Base-by-base conservation (phyloP, 2,797 vertebrate genomes). In the Jordanella pulchra region DNA sequence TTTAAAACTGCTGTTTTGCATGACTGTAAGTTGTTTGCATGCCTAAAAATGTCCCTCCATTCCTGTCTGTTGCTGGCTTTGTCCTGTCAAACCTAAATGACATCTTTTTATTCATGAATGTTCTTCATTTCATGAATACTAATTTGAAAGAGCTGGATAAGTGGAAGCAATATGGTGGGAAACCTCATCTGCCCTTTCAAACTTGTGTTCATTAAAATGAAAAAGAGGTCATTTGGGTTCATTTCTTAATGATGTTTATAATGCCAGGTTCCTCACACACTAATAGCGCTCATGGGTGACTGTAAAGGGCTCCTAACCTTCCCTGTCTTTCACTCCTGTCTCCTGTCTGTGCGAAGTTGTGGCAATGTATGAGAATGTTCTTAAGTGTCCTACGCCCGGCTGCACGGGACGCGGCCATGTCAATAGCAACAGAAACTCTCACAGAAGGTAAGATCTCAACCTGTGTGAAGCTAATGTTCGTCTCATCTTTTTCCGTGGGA, bases 361-460 rank as follows among this genome's bases (percentile, higher is more conserved):
- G 95, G 98, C 98, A 95, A 99, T 99, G 97, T 97, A 99, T 96
- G 98, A 99, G 95, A 99, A 99, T 96, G 98, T 99, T 94, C 97
- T 99, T 96, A 99, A 99, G 97, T 99, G 98, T 96, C 98, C 98
- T 94, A 99, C 98, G 92, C 97, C 96, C 77, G 98, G 98, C 96
- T 99, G 98, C 97, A 99, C 98, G 85, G 98, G 98, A 95, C 97
- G 98, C 80, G 98, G 98, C 94, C 98, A 99, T 94, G 98, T 99
- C 94, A 99, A 99, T 96, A 99, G 98, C 97, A 99, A 99, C 97
- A 97, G 98, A 96, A 99, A 99, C 95, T 99, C 98, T 65, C 98
- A 99, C 94, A 89, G 98, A 95, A 99, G 98, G 98, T 99, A 96
- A 97, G 97, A 76, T 76, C 65, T 54, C 78, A 71, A 75, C 78